These are phyloP conservation scores for Drosophila longiperda DNA, from an alignment of 2,888 invertebrate genomes.

Conservation along the genomic window DNA sequence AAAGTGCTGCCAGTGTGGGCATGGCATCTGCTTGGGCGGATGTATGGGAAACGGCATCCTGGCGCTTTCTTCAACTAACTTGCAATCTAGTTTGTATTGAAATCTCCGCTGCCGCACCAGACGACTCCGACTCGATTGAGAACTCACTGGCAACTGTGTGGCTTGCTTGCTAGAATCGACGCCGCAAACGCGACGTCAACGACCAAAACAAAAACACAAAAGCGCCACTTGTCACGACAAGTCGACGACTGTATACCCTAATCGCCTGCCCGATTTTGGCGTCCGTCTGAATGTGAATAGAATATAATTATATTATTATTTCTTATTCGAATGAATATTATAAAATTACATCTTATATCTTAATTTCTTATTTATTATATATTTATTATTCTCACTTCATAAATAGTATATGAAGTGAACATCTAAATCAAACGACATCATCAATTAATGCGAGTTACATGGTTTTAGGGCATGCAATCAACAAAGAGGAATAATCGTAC, in stretches of 20 bases:
- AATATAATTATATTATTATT: background rate
- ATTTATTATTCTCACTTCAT: background rate
- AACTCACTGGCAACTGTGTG: slow-evolving; percentile 65
- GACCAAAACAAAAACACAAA: slow-evolving; percentile 48
- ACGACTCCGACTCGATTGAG: slow-evolving; percentile 52
- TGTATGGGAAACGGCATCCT: slow-evolving; percentile 82
- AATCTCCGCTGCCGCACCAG: slow-evolving; percentile 20
- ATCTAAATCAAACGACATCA: background rate
- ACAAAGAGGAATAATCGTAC: slow-evolving; percentile 17
- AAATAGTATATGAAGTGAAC: background rate
- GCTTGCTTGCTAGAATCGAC: slow-evolving; percentile 51
- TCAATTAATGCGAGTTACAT: background rate
- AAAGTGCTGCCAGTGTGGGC: slow-evolving; percentile 84
- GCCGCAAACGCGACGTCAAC: slow-evolving; percentile 47
- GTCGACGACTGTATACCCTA: slow-evolving; percentile 14
- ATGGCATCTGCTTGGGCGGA: slow-evolving; percentile 83
- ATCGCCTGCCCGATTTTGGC: background rate
- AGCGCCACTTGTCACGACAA: background rate
- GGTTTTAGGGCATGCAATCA: slow-evolving; percentile 33
- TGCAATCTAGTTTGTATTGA: slow-evolving; percentile 2
- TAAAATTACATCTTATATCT: background rate
- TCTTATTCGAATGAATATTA: background rate
- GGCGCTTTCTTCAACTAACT: slow-evolving; percentile 17
- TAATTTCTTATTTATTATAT: background rate
- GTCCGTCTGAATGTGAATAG: background rate